phyloP scores from a whole-genome alignment of 2,888 invertebrate genomes.

The Acleris holmiana region DNA sequence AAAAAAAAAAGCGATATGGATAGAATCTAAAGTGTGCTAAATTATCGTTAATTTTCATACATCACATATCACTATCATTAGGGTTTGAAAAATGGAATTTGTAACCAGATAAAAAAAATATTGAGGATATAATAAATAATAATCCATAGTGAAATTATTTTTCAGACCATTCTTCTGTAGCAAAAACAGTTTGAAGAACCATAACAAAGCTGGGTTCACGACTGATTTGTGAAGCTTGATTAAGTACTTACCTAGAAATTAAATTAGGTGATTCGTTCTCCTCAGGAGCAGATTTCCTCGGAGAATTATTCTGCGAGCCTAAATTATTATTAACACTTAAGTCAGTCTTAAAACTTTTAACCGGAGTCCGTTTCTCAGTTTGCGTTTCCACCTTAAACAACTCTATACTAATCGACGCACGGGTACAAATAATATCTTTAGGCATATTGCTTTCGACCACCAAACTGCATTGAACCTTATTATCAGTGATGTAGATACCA shows the following conservation, averaged over 20 bases:
- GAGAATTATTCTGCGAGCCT: slow-evolving; percentile 62
- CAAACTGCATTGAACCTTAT: slow-evolving; percentile 72
- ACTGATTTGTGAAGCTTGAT: neutral
- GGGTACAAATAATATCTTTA: slow-evolving; percentile 86
- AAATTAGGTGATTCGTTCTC: slow-evolving; percentile 60
- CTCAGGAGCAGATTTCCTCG: slow-evolving; percentile 62
- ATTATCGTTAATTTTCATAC: too few species aligned
- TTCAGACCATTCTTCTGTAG: too few species aligned
- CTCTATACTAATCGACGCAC: slow-evolving; percentile 87
- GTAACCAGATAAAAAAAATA: too few species aligned
- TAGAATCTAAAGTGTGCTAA: neutral
- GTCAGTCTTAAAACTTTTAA: slow-evolving; percentile 80
- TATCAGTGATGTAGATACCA: slow-evolving; percentile 74
- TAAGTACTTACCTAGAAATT: slow-evolving; percentile 65
- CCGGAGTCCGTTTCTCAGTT: slow-evolving; percentile 62
- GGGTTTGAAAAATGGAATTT: too few species aligned
- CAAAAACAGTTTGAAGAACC: too few species aligned
- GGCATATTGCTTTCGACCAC: slow-evolving; percentile 80
- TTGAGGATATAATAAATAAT: too few species aligned
- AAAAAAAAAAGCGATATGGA: slow-evolving; percentile 44
- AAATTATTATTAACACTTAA: slow-evolving; percentile 69
- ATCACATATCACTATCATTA: too few species aligned
- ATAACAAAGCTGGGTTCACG: too few species aligned
- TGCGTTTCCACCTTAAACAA: slow-evolving; percentile 69
- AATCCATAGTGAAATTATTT: too few species aligned